Base-by-base conservation (phyloP, 2,888 invertebrate species). In the Tetramorium bicarinatum region DNA sequence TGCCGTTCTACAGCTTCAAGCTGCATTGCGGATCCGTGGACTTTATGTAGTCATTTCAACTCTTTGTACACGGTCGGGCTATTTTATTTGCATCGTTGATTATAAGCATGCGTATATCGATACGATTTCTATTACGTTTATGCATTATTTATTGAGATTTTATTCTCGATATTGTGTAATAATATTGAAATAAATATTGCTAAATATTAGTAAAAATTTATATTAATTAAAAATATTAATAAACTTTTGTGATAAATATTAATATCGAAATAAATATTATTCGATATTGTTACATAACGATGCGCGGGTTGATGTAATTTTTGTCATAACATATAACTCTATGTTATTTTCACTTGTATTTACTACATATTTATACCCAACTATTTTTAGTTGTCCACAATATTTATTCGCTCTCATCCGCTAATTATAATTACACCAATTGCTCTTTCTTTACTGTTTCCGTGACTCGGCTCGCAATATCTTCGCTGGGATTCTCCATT, bases 351-450 rank as follows among this genome's bases (percentile, higher is more conserved):
- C 54, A 18, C 41, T 56, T 13, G 3, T 41, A n/a, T n/a, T n/a
- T n/a, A n/a, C n/a, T n/a, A 25, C 25, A 13, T 29, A 47, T 47
- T 29, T n/a, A 15, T 38, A 4, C n/a, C 44, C 15, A 18, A 29
- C 11, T 41, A n/a, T 34, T 71, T 71, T 21, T 21, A 38, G 3
- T 54, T 56, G 3, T 18, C 25, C 41, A 3, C 25, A 11, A 44
- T 15, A 11, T n/a, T 59, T 21, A 21, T 44, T 74, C 34, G 3
- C 13, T 34, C 11, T n/a, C n/a, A 59, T 3, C 41, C 29, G 47
- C 29, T 29, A 61, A 61, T 74, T 59, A 18, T 74, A 59, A 29
- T 56, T 56, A 56, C n/a, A 15, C n/a, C 41, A 72, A 72, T 56
- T 13, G 18, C 2, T 41, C 3, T 29, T 49, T 7, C 25, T 21